These are phyloP conservation scores for Junco hyemalis DNA, from an alignment of 2,113 vertebrate species.

Conservation along the genomic window DNA sequence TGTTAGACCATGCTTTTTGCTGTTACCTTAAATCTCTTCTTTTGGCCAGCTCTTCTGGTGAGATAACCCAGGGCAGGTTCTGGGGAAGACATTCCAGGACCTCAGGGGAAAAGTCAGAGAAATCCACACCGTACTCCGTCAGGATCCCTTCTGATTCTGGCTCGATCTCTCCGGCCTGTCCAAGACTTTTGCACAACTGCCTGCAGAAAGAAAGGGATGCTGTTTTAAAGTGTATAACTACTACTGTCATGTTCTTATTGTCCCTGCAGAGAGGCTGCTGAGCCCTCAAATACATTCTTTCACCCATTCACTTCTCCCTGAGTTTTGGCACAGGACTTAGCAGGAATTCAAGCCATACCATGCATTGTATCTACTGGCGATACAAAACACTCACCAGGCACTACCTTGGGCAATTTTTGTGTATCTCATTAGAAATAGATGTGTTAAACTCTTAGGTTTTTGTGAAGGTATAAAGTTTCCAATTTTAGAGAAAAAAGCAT, in stretches of 20 bases:
- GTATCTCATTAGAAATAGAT: neutral
- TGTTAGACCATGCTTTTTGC: neutral
- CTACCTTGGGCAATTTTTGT: neutral
- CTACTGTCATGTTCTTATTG: neutral
- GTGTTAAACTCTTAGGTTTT: neutral
- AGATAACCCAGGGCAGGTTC: constrained; percentile 85
- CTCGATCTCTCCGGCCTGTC: constrained; percentile 94
- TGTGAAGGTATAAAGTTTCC: neutral
- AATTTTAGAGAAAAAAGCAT: neutral
- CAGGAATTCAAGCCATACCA: neutral
- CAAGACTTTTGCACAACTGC: constrained; percentile 87
- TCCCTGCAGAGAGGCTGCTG: neutral
- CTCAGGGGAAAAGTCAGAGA: constrained; percentile 87
- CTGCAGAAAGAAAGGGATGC: constrained; percentile 64
- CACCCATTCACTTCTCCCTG: neutral
- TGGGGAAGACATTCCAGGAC: constrained; percentile 89
- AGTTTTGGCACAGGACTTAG: neutral
- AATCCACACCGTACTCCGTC: constrained; percentile 91
- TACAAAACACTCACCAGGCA: neutral
- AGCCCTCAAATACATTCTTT: neutral
- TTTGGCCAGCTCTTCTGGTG: constrained; percentile 78
- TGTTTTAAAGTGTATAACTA: neutral
- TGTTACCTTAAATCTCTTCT: constrained; percentile 90
- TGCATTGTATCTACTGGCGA: neutral
- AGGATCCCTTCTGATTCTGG: constrained; percentile 96